Conservation (phyloP, 2,797 vertebrate species). For the Cryptoblepharus egeriae region DNA sequence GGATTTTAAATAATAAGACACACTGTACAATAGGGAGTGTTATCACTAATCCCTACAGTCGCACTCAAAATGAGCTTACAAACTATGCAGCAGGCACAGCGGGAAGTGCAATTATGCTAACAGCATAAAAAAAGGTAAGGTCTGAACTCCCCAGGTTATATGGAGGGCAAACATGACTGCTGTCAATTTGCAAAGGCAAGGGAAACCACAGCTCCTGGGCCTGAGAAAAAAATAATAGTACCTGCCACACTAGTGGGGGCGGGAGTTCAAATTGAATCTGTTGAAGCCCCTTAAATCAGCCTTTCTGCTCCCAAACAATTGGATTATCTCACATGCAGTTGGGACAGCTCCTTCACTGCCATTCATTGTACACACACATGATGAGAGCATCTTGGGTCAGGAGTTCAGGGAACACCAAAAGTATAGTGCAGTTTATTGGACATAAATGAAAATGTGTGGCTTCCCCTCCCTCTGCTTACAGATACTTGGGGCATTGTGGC, state of each 20-base stretch:
- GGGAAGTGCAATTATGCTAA: constrained; percentile 73
- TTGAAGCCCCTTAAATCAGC: constrained; percentile 53
- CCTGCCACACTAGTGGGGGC: constrained; percentile 33
- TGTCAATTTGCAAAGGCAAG: constrained; percentile 67
- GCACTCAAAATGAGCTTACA: constrained; percentile 73
- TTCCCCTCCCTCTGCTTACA: not conserved
- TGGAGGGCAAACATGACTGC: constrained; percentile 43
- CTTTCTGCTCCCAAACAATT: constrained; percentile 51
- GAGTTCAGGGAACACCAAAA: constrained; percentile 52
- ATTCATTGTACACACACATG: constrained; percentile 54
- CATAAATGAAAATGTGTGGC: not conserved
- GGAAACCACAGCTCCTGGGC: constrained; percentile 59
- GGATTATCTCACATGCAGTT: constrained; percentile 42
- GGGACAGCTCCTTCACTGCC: constrained; percentile 42
- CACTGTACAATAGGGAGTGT: constrained; percentile 67
- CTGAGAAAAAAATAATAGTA: constrained; percentile 61
- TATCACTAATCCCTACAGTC: constrained; percentile 70
- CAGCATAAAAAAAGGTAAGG: constrained; percentile 43
- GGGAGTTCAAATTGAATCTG: constrained; percentile 43
- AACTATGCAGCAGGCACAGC: constrained; percentile 67
- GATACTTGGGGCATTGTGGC: constrained; percentile 3
- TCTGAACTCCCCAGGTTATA: constrained; percentile 46
- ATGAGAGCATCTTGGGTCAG: constrained; percentile 53
- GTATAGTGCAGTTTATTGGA: constrained; percentile 54
- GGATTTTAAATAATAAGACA: constrained; percentile 75